Evolutionary conservation across 1,140 invertebrate genomes (phyloP), one percentile per base, ranked within the genome.

Genomic region (Drosophila athabasca): DNA sequence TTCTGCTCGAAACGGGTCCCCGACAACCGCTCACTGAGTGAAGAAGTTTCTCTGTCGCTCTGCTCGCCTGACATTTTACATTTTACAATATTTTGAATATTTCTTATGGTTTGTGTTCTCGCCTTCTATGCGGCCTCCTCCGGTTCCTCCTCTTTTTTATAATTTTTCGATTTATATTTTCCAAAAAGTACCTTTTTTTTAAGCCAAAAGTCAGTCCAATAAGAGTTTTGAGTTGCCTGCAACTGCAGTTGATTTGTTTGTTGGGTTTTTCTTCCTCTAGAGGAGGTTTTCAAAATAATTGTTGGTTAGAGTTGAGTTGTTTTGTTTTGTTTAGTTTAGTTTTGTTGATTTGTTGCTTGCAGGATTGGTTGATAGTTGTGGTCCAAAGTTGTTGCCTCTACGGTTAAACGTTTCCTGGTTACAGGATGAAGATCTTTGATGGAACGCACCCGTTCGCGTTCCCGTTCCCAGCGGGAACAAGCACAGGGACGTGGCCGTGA

Each of bases 211-310:
- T 88, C 83, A 88, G 83, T 88, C 83, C 83, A 88, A 88, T 88
- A 88, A 87, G 83, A 87, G 84, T 88, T 90, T 90, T 82, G 73
- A 90, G 82, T 90, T 90, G 85, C 85, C 85, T 90, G 85, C 85
- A 90, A 90, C 82, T 90, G 87, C 79, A 88, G 78, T 87, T 90
- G 87, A 87, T 87, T 74, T 50, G 45, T 83, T 69, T 62, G 67
- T 54, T 72, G 39, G 49, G 44, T 73, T 62, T 62, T 64, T 43
- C 50, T 67, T 65, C 67, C 35, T 52, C 68, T 62, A 62, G 48
- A 65, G 60, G 53, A 66, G 67, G 67, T 75, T 72, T 39, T 73
- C 69, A 83, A 89, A 89, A 89, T 89, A 88, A 83, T 89, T 89
- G 79, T 71, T 73, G 52, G 67, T 75, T 77, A 51, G 79, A 69